Conservation (phyloP, 1,140 invertebrate genomes). For the Heliconius eleuchia region DNA sequence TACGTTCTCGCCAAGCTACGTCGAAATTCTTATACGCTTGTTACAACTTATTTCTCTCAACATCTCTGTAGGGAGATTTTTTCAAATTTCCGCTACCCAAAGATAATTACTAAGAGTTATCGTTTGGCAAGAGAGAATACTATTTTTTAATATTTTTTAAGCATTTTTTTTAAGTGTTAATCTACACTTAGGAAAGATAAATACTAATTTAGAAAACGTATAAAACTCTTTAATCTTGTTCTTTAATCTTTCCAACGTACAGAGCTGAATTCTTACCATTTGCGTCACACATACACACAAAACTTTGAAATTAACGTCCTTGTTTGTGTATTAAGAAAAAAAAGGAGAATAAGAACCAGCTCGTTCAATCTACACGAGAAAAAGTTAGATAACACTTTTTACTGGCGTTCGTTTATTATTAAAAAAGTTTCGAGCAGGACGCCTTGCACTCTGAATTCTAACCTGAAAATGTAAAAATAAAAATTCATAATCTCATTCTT, state of each 20-base stretch:
- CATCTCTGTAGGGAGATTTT: too few relatives aligned
- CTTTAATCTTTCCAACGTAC: neutral
- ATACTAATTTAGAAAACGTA: too few relatives aligned
- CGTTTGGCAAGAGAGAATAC: too few relatives aligned
- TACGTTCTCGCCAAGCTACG: too few relatives aligned
- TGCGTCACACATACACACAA: neutral
- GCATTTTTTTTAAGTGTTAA: too few relatives aligned
- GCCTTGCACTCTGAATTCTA: slow-evolving; percentile 17
- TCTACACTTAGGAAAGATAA: too few relatives aligned
- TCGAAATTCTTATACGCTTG: too few relatives aligned
- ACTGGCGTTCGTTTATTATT: slow-evolving; percentile 26
- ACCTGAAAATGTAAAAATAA: slow-evolving; percentile 9
- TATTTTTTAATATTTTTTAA: too few relatives aligned
- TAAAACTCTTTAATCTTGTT: too few relatives aligned
- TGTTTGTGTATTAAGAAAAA: slow-evolving; percentile 11
- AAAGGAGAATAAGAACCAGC: slow-evolving; percentile 3
- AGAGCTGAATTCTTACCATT: neutral
- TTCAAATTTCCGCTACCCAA: too few relatives aligned
- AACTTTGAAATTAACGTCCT: slow-evolving; percentile 2
- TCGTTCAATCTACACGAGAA: slow-evolving; percentile 19
- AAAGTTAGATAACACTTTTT: slow-evolving; percentile 21
- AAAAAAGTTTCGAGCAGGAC: slow-evolving; percentile 24
- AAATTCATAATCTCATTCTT: slow-evolving; percentile 12
- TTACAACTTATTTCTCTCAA: too few relatives aligned
- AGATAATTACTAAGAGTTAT: too few relatives aligned